Evolutionary conservation across 2,888 invertebrate species (phyloP), one percentile per base, ranked within the genome.

Genomic region (Orthosia incerta): DNA sequence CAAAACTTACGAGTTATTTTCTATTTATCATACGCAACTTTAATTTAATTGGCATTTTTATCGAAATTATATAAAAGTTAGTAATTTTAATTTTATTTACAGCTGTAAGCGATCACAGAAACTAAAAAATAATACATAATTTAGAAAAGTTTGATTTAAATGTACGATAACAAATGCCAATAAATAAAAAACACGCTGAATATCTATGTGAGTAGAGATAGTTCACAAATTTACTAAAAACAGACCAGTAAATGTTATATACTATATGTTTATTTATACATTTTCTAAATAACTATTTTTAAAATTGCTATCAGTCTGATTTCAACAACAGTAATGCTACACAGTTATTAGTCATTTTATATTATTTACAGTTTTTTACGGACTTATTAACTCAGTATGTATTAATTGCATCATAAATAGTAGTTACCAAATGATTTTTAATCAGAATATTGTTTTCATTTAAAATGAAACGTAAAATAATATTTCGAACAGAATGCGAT

Each of bases 281-380:
- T 70, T 61, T 0, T 62, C 86, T 86, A 86, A 79, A 72, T 72
- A 84, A 74, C 87, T 86, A 86, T 81, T 74, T 79, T 82, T 81
- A 91, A 92, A 91, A 89, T 91, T 79, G 89, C 93, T 95, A 95
- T 95, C 95, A 95, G 95, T 95, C 95, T 94, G 95, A 91, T 90
- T 88, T 92, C 88, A 94, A 93, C 93, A 94, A 91, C 90, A 89
- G 84, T 92, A 87, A 91, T 79, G 13, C 87, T 86, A 86, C 78
- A 79, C 59, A 79, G 68, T 88, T 89, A 88, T 74, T 80, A 78
- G 64, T 13, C 59, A 15, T n/a, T 74, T 73, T 61, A n/a, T 73
- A 83, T 67, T 81, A 76, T 83, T 45, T 88, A 87, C 82, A 88
- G 59, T 71, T 80, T 73, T 55, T 68, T 55, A 61, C 68, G 61